Base-by-base conservation (phyloP, 2,888 invertebrate genomes). In the Andrena praecox region DNA sequence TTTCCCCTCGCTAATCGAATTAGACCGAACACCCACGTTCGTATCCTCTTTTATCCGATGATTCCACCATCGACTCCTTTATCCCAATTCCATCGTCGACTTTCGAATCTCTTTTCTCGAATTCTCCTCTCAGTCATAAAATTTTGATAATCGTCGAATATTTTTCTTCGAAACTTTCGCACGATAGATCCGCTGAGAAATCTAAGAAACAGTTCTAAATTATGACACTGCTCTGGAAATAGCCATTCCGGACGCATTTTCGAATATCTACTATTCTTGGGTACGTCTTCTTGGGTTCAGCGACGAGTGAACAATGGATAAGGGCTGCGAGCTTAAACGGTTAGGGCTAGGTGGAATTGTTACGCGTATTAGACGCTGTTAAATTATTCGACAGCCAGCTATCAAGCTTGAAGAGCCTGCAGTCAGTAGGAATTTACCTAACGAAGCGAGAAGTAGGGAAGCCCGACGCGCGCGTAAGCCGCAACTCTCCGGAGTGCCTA, bases 351-450 rank as follows among this genome's bases (percentile, higher is more conserved):
- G n/a, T n/a, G 8, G 60, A 60, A n/a, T 8, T 29, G 31, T 68
- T 27, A 56, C 16, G 29, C 12, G 69, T 50, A 50, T 35, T 60
- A 69, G 68, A 66, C 31, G 68, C 3, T 7, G 27, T 42, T 75
- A 68, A 76, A 76, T 72, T 67, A 70, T 82, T 73, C 67, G 59
- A 31, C 29, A 50, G 68, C 42, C 63, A 52, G 16, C 42, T 60
- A 69, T 76, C 68, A 75, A 73, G 60, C 81, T 69, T 31, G 59
- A 48, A 54, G 33, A 24, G 66, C 59, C 56, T 69, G 27, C 29
- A 71, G 73, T 83, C 83, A 70, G 77, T 83, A 83, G 62, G 71
- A 75, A 82, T 74, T 82, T 78, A 52, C 71, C 74, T 74, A 82
- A 74, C 70, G 83, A 77, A 82, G 77, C 74, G 67, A 68, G 72